Evolutionary conservation across 92 coral and sea anemone genomes (phyloP).

Genomic region (Porites divaricata): DNA sequence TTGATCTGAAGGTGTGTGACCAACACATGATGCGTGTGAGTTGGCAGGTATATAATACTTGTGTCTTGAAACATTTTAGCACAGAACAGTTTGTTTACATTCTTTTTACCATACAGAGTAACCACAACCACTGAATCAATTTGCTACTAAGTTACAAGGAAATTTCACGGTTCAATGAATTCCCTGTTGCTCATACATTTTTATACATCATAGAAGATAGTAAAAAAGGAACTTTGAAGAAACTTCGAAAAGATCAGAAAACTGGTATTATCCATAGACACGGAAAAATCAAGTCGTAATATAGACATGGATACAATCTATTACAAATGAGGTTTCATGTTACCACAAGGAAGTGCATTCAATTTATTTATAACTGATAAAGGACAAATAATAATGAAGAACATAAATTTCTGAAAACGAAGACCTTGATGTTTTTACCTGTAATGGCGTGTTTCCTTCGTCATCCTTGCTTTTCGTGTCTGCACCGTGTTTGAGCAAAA

Average conservation of each 20-base stretch:
- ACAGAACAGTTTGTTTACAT: too few species aligned
- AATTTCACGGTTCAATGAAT: neutral
- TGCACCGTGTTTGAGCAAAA: constrained; percentile 84
- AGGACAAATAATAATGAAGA: neutral
- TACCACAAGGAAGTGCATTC: constrained; percentile 9
- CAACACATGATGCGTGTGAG: too few species aligned
- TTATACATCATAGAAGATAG: neutral
- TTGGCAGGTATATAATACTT: too few species aligned
- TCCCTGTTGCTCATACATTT: neutral
- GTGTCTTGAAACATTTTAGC: too few species aligned
- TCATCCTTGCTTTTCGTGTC: constrained; percentile 90
- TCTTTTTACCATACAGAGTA: too few species aligned
- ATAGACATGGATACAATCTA: too few species aligned
- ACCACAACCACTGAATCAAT: neutral
- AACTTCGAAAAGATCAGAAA: neutral
- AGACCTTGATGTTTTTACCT: constrained; percentile 57
- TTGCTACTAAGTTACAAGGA: neutral
- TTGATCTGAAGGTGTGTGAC: too few species aligned
- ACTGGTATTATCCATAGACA: neutral
- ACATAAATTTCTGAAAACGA: neutral
- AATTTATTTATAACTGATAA: neutral
- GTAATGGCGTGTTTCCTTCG: constrained; percentile 84
- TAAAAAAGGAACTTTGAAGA: neutral
- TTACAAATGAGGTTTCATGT: neutral
- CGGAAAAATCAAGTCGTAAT: neutral